Evolutionary conservation across 2,797 vertebrate genomes (phyloP), one percentile per base, ranked within the genome.

Genomic region (Gastrophryne carolinensis): DNA sequence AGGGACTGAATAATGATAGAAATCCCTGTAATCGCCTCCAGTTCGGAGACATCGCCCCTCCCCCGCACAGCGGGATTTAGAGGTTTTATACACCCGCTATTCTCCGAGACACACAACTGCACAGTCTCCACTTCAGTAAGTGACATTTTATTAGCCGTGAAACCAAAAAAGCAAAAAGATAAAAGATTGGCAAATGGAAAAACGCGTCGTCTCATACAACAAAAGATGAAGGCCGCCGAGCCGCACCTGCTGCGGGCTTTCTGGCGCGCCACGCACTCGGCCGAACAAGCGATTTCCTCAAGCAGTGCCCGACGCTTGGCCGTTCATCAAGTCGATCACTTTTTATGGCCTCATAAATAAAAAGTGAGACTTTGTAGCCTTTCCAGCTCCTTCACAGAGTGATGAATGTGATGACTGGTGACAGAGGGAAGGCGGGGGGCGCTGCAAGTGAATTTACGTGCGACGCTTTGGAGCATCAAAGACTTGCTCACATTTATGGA

Each of bases 341-440:
- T 66, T 74, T 75, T 75, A 75, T 67, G 10, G 73, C 63, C 34
- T 29, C 12, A 68, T 68, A 67, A 68, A 75, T 75, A 61, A 67
- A n/a, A 60, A 23, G 10, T 26, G 30, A n/a, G 13, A 61, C 72
- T 75, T 75, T 67, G 64, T 75, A 27, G 15, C 54, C 73, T 50
- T 68, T 60, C 64, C 54, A 60, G 24, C 63, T 21, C 6, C 57
- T 52, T 32, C 49, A 35, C 3, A 13, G 23, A 29, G 15, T 47
- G 58, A 71, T 54, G 58, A 63, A 70, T 77, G 66, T 27, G 49
- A 34, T 53, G 29, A 32, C 3, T 41, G 57, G 62, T 5, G n/a
- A 41, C 24, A 70, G 10, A 58, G 15, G 39, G 29, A 2, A 54
- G 49, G 32, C 15, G 32, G 19, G 64, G 10, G n/a, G n/a, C n/a